Conservation (phyloP, 2,888 invertebrate species). For the Hoplodrina blanda region DNA sequence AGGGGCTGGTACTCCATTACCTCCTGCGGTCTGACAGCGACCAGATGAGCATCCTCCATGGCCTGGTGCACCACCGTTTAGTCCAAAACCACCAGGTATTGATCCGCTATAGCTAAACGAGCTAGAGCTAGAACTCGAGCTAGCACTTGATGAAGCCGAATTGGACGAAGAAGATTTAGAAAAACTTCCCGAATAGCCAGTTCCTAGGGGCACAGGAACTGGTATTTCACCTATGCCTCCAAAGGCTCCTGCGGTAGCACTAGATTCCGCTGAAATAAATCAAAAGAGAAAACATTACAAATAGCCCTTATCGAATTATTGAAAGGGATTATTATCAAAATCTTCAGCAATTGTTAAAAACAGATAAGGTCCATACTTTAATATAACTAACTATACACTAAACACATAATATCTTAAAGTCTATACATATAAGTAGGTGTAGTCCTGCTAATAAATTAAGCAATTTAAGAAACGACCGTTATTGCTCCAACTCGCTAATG, state of each 20-base stretch:
- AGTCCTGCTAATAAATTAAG: no score
- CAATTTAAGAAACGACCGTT: no score
- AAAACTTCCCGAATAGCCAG: slow-evolving; percentile 85
- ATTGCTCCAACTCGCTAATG: no score
- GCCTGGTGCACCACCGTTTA: slow-evolving; percentile 61
- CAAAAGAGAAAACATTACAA: slow-evolving; percentile 38
- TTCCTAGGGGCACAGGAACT: slow-evolving; percentile 71
- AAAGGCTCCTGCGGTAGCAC: slow-evolving; percentile 76
- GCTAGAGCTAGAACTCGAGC: slow-evolving; percentile 81
- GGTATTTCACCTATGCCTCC: slow-evolving; percentile 71
- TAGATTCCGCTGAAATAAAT: slow-evolving; percentile 74
- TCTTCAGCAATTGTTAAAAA: background rate
- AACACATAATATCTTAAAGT: no score
- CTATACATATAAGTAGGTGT: no score
- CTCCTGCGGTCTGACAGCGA: slow-evolving; percentile 63
- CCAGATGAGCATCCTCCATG: slow-evolving; percentile 64
- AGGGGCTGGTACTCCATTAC: slow-evolving; percentile 34
- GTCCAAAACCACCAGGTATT: slow-evolving; percentile 60
- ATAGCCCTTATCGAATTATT: background rate
- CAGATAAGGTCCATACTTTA: no score
- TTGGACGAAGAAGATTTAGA: slow-evolving; percentile 85
- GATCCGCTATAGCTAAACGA: slow-evolving; percentile 79
- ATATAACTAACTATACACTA: background rate
- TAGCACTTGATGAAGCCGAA: slow-evolving; percentile 84
- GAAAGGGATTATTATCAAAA: background rate